phyloP scores from a whole-genome alignment of 2,888 invertebrate genomes.

The Papilio demoleus region DNA sequence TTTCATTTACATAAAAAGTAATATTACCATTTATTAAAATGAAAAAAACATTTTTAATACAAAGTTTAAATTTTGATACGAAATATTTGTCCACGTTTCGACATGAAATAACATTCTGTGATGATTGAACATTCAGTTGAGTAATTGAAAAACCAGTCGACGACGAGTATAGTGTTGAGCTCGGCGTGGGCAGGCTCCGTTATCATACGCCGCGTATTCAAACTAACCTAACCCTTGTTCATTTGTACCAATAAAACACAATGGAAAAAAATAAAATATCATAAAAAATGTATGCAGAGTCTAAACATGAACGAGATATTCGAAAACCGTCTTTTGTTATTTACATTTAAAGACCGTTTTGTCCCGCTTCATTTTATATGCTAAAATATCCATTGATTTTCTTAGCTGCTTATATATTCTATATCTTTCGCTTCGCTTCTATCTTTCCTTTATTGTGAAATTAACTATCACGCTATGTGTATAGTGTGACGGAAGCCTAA shows the following conservation, averaged over 20 bases:
- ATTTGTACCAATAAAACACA: too few relatives aligned
- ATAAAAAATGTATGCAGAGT: neutral
- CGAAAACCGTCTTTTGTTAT: neutral
- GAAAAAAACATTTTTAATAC: neutral
- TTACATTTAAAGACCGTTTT: neutral
- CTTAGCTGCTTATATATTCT: conserved; percentile 4
- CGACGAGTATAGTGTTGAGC: neutral
- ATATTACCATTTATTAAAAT: neutral
- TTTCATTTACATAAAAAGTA: neutral
- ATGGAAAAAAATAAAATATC: neutral
- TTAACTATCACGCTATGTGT: too few relatives aligned
- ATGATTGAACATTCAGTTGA: conserved; percentile 20
- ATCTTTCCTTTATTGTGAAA: too few relatives aligned
- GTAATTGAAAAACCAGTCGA: conserved; percentile 20
- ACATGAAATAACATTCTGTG: neutral
- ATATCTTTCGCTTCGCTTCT: too few relatives aligned
- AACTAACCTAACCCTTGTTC: neutral
- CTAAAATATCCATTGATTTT: conserved; percentile 18
- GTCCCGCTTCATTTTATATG: conserved; percentile 10
- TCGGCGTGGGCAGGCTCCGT: neutral
- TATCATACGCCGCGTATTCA: neutral
- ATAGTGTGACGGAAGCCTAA: too few relatives aligned
- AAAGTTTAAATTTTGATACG: neutral
- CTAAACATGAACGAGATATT: neutral
- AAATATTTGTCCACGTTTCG: neutral